phyloP scores from a whole-genome alignment of 2,888 invertebrate species.

The Drosophila parthenogenetica region DNA sequence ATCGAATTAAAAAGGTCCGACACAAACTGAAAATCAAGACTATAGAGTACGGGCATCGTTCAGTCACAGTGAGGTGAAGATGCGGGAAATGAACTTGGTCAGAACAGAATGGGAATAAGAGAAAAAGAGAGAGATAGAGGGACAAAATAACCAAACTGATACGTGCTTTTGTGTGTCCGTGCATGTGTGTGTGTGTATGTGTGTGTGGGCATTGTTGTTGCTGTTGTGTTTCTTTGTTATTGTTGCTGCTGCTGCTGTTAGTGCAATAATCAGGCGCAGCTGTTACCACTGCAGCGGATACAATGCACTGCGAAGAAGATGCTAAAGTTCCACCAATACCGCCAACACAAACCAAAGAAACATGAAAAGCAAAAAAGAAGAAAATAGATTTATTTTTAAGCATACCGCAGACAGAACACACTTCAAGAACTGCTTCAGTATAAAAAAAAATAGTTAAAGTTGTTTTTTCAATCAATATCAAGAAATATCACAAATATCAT shows the following conservation, averaged over 20 bases:
- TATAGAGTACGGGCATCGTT: conserved; percentile 38
- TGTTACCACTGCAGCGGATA: conserved; percentile 46
- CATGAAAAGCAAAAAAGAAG: not conserved
- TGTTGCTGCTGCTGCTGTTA: conserved; percentile 30
- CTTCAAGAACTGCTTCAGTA: not conserved
- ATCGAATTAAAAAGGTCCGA: conserved; percentile 71
- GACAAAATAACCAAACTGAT: conserved; percentile 42
- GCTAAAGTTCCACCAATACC: conserved; percentile 8
- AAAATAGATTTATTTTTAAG: not conserved
- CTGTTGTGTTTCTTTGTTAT: conserved; percentile 7
- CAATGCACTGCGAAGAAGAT: conserved; percentile 18
- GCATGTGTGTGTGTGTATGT: conserved; percentile 8
- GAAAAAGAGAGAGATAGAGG: conserved; percentile 13
- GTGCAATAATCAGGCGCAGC: conserved; percentile 62
- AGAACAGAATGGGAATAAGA: conserved; percentile 4
- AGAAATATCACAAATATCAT: too few species aligned
- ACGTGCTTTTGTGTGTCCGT: conserved; percentile 13
- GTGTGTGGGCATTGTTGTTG: conserved; percentile 18
- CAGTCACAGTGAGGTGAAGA: conserved; percentile 1
- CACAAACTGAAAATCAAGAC: conserved; percentile 62
- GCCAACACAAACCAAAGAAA: not conserved
- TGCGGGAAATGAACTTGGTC: not conserved
- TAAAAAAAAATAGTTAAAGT: too few species aligned
- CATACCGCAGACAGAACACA: not conserved
- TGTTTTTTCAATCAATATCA: too few species aligned